Percentiles rank a stretch among this genome's conserved stretches.
Evolutionary conservation across 1,140 invertebrate genomes (phyloP).

Genomic region (Ditylenchus dipsaci): DNA sequence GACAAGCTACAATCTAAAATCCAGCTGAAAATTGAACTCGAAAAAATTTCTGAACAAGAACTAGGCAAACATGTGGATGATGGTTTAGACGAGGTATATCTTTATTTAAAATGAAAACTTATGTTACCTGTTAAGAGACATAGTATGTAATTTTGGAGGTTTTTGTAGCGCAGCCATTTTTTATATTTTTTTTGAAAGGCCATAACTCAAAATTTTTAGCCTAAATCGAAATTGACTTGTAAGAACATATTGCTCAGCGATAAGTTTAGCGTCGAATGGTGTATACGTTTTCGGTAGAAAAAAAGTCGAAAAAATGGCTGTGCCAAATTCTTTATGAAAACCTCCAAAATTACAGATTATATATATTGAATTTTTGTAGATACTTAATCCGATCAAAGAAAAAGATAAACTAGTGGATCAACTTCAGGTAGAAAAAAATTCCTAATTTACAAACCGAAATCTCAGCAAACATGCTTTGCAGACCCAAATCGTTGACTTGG

Average conservation of each 20-base stretch:
- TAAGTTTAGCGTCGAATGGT: no score
- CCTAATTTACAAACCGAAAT: constrained; percentile 11
- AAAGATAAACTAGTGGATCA: constrained; percentile 90
- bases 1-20: constrained; percentile 74
- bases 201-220: no score
- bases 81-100: constrained; percentile 67
- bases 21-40: constrained; percentile 72
- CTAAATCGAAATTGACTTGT: no score
- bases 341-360: constrained; percentile 1
- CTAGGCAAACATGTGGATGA: constrained; percentile 73
- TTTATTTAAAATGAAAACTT: constrained; percentile 1
- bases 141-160: constrained; percentile 10
- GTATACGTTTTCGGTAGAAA: no score
- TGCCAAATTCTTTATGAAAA: no score
- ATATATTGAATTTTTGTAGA: constrained; percentile 63
- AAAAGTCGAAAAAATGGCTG: no score
- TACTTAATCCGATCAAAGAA: constrained; percentile 87
- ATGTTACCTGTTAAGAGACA: not conserved
- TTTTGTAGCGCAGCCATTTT: no score
- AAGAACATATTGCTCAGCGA: no score
- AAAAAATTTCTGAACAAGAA: constrained; percentile 71
- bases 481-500: constrained; percentile 87
- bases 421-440: constrained; percentile 63
- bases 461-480: constrained; percentile 65
- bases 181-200: no score